Conservation (phyloP, 2,888 invertebrate species). For the Leptopilina myrica region DNA sequence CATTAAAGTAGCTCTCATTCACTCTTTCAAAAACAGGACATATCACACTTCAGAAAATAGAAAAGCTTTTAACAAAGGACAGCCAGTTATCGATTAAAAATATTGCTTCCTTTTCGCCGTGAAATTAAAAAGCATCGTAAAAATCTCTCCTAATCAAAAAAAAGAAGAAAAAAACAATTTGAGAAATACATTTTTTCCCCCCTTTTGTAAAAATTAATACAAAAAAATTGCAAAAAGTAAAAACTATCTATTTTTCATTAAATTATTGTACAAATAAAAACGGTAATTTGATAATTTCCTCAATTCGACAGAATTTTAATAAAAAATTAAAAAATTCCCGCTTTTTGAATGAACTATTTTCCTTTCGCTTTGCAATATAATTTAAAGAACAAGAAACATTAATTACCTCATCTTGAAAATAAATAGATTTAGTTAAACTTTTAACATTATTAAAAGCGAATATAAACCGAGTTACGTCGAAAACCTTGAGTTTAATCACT, state of each 20-base stretch:
- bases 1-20: conserved; percentile 18
- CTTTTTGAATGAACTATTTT: too few relatives aligned
- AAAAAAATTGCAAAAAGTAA: too few relatives aligned
- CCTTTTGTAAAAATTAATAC: too few relatives aligned
- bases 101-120: not conserved
- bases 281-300: too few relatives aligned
- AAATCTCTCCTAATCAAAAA: not conserved
- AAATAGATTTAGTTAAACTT: conserved; percentile 26
- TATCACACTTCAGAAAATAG: not conserved
- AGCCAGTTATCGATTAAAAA: not conserved
- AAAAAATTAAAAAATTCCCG: too few relatives aligned
- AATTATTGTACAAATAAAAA: too few relatives aligned
- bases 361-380: too few relatives aligned
- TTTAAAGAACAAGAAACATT: not conserved
- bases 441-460: conserved; percentile 27
- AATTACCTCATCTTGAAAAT: conserved; percentile 7
- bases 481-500: conserved; percentile 32
- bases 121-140: not conserved
- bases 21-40: not conserved
- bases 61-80: not conserved
- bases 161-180: too few relatives aligned
- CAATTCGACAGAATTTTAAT: too few relatives aligned
- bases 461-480: conserved; percentile 23
- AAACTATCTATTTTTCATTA: too few relatives aligned
- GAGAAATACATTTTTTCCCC: too few relatives aligned